Conservation (phyloP, 2,113 vertebrate species). For the Thunnus maccoyii region DNA sequence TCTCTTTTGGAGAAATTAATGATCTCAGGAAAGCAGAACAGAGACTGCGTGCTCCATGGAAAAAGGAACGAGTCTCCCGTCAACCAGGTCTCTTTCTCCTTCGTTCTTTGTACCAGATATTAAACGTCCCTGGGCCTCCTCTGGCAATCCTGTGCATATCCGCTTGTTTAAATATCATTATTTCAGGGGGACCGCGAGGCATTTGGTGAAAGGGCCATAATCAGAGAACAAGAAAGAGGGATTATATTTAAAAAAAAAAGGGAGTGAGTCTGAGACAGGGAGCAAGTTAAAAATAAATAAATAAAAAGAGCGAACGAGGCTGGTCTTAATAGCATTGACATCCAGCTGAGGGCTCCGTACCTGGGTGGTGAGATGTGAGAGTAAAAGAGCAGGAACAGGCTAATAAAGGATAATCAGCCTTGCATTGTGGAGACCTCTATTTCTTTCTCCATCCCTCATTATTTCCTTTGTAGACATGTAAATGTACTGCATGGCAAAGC, state of each 20-base stretch:
- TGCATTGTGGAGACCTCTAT: conserved; percentile 56
- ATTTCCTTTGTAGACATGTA: conserved; percentile 61
- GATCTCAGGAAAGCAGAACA: conserved; percentile 83
- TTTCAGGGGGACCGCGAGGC: conserved; percentile 63
- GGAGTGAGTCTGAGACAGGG: conserved; percentile 35
- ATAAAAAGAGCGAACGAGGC: conserved; percentile 17
- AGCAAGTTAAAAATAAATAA: conserved; percentile 35
- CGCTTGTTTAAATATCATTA: conserved; percentile 80
- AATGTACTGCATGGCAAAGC: neutral
- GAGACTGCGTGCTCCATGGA: conserved; percentile 65
- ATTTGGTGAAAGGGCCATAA: conserved; percentile 75
- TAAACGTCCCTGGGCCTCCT: conserved; percentile 75
- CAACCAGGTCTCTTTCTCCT: conserved; percentile 68
- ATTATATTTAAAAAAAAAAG: conserved; percentile 67
- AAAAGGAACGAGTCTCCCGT: conserved; percentile 61
- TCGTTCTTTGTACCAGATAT: conserved; percentile 80
- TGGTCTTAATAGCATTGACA: conserved; percentile 36
- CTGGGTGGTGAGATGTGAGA: conserved; percentile 45
- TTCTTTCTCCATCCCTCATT: conserved; percentile 56
- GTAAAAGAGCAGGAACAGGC: conserved; percentile 56
- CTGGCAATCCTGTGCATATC: conserved; percentile 62
- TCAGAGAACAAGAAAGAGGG: conserved; percentile 74
- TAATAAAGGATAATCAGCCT: conserved; percentile 73
- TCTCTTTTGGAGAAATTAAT: conserved; percentile 87
- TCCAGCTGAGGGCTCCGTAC: conserved; percentile 44